A percentile compares a stretch with the other conserved stretches of the same genome.
Evolutionary conservation across 2,888 invertebrate species (phyloP).

Genomic region (Camptogramma bilineatum): DNA sequence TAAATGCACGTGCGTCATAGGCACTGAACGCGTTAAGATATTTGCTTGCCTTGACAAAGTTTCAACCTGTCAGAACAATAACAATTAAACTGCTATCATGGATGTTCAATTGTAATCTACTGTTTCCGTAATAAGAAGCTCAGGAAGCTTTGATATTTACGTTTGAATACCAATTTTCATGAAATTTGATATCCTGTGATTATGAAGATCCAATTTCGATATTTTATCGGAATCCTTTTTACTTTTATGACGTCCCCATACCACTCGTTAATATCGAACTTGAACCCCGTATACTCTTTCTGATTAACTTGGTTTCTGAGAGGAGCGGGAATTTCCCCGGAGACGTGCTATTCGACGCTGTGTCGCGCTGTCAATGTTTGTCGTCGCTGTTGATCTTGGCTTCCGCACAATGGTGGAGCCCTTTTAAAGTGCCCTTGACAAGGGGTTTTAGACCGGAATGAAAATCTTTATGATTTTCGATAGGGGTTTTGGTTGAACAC

Average conservation of each 20-base stretch:
- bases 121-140: too few species aligned
- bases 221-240: neutral
- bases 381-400: slow-evolving; percentile 49
- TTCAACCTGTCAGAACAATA: too few species aligned
- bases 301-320: slow-evolving; percentile 58
- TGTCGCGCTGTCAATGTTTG: slow-evolving; percentile 62
- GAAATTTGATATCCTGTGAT: neutral
- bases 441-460: slow-evolving; percentile 1
- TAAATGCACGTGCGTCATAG: too few species aligned
- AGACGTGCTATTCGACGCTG: slow-evolving; percentile 55
- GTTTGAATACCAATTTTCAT: neutral
- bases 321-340: slow-evolving; percentile 65
- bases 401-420: slow-evolving; percentile 37
- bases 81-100: too few species aligned
- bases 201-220: neutral
- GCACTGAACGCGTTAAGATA: too few species aligned
- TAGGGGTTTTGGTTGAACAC: neutral
- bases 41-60: too few species aligned
- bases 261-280: neutral
- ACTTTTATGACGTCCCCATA: neutral
- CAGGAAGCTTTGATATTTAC: too few species aligned
- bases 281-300: slow-evolving; percentile 49
- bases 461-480: neutral
- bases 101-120: too few species aligned
- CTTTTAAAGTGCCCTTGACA: slow-evolving; percentile 40